phyloP scores from a whole-genome alignment of 2,797 vertebrate species.

The Cyprinella venusta region DNA sequence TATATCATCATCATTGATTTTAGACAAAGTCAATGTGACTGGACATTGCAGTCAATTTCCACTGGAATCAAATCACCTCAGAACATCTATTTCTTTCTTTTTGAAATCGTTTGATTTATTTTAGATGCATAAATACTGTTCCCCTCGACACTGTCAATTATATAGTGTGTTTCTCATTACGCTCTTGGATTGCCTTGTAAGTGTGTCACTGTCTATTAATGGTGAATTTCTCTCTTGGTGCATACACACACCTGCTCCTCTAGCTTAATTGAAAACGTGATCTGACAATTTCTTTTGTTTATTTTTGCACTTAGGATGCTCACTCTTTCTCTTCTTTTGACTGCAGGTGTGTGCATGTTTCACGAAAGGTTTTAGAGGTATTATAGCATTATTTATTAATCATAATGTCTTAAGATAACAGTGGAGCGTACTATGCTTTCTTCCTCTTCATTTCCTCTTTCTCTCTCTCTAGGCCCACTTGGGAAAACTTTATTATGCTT shows the following conservation, averaged over 20 bases:
- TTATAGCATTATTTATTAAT: slow-evolving; percentile 91
- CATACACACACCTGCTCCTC: slow-evolving; percentile 63
- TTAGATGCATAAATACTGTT: slow-evolving; percentile 59
- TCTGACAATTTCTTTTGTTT: slow-evolving; percentile 83
- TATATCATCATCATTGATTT: not conserved
- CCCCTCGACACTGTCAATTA: slow-evolving; percentile 72
- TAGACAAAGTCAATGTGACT: not conserved
- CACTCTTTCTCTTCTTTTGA: slow-evolving; percentile 51
- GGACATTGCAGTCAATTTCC: slow-evolving; percentile 47
- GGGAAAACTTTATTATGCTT: slow-evolving; percentile 93
- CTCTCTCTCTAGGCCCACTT: slow-evolving; percentile 67
- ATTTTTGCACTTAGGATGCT: slow-evolving; percentile 70
- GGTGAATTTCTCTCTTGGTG: slow-evolving; percentile 41
- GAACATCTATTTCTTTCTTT: slow-evolving; percentile 67
- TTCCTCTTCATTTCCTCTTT: slow-evolving; percentile 22
- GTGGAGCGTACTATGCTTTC: slow-evolving; percentile 54
- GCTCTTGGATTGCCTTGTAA: slow-evolving; percentile 66
- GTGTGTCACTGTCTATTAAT: slow-evolving; percentile 60
- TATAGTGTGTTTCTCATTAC: slow-evolving; percentile 71
- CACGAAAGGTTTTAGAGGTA: slow-evolving; percentile 83
- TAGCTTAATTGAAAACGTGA: slow-evolving; percentile 74
- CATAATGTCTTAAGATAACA: slow-evolving; percentile 85
- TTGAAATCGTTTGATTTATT: slow-evolving; percentile 51
- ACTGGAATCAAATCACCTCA: slow-evolving; percentile 58
- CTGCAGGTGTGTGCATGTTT: slow-evolving; percentile 70